Evolutionary conservation across 1,140 invertebrate genomes (phyloP).

Genomic region (Brachionus rotundiformis): DNA sequence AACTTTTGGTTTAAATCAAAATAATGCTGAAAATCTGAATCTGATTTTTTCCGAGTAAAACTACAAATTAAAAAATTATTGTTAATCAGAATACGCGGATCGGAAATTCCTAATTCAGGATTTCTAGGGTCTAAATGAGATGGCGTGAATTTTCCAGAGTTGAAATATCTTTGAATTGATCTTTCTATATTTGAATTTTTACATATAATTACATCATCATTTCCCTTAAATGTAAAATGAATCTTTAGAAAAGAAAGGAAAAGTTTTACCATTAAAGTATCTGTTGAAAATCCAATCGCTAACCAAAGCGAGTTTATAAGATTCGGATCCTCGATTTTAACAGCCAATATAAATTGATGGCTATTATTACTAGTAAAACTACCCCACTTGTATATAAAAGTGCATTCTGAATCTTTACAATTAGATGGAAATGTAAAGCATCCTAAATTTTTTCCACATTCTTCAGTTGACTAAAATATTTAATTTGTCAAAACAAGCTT

Average conservation of each 20-base stretch:
- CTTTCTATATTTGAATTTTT: background rate
- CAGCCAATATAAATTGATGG: background rate
- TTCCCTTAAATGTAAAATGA: conserved; percentile 5
- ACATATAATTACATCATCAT: conserved; percentile 48
- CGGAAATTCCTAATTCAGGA: conserved; percentile 18
- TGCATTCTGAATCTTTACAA: conserved; percentile 41
- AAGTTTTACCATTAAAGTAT: conserved; percentile 7
- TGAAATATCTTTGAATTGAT: conserved; percentile 40
- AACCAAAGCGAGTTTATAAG: background rate
- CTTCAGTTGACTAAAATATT: conserved; percentile 1
- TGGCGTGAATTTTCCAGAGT: background rate
- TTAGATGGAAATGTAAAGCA: conserved; percentile 34
- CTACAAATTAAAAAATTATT: conserved; percentile 24
- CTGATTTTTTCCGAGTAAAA: background rate
- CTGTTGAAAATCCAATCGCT: conserved; percentile 43
- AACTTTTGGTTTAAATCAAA: conserved; percentile 22
- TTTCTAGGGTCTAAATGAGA: background rate
- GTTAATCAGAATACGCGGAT: background rate
- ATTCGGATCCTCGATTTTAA: background rate
- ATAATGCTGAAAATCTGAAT: background rate
- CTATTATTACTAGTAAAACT: conserved; percentile 11
- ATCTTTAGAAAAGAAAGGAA: background rate
- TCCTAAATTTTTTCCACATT: conserved; percentile 8
- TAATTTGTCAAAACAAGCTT: background rate
- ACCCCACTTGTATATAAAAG: conserved; percentile 47